phyloP scores from a whole-genome alignment of 35 echinoderm and acorn worm species.

The Stichopus chloronotus region DNA sequence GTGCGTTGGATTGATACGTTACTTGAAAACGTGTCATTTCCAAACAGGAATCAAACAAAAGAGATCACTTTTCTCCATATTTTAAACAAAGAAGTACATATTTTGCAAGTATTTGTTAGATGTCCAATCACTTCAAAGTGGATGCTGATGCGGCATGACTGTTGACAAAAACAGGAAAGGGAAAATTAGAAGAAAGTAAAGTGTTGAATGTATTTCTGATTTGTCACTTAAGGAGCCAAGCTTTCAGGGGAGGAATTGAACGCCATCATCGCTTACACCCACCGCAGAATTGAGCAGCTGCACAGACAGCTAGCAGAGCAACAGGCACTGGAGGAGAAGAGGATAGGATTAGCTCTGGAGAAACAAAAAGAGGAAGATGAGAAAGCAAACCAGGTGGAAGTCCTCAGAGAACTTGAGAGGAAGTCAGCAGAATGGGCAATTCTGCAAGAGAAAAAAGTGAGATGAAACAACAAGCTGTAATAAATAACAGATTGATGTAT shows the following conservation, averaged over 20 bases:
- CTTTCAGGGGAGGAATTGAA: conserved; percentile 94
- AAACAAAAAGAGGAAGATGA: conserved; percentile 75
- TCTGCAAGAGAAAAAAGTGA: conserved; percentile 77
- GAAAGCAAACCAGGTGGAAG: conserved; percentile 50
- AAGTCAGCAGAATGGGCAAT: conserved; percentile 71
- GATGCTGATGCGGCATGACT: no score
- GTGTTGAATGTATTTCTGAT: background rate
- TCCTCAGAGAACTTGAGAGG: conserved; percentile 77
- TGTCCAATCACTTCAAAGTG: no score
- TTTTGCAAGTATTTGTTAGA: no score
- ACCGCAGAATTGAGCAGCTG: conserved; percentile 89
- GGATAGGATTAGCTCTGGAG: conserved; percentile 66
- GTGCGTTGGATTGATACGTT: no score
- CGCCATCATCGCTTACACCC: conserved; percentile 89
- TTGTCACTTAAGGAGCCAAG: conserved; percentile 72
- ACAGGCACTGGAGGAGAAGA: conserved; percentile 82
- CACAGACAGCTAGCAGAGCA: conserved; percentile 91
- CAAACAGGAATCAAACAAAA: no score
- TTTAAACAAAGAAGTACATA: no score
- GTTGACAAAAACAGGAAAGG: no score
- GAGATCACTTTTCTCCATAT: no score
- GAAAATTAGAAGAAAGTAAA: no score
- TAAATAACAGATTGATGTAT: background rate
- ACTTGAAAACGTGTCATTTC: no score
- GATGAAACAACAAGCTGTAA: background rate